Percentiles rank a stretch among this genome's conserved stretches.
These are phyloP conservation scores for Formica selysi DNA, from an alignment of 1,140 invertebrate genomes.

Conservation along the genomic window DNA sequence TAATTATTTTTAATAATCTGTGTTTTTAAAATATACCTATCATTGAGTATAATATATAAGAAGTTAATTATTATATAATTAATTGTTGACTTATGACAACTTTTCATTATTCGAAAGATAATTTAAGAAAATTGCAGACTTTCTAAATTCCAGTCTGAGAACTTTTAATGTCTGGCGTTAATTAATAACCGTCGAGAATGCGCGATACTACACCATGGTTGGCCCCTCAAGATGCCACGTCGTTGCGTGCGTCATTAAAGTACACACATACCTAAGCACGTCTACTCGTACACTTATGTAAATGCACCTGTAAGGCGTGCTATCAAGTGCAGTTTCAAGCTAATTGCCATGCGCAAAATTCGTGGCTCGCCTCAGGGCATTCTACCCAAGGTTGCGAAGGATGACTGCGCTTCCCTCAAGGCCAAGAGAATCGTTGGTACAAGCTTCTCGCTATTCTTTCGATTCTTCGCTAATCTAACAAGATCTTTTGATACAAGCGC, in stretches of 20 bases:
- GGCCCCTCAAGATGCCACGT: background rate
- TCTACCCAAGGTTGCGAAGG: constrained; percentile 35
- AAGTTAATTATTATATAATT: too few relatives aligned
- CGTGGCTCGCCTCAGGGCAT: constrained; percentile 21
- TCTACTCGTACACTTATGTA: background rate
- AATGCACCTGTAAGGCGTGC: background rate
- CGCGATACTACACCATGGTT: background rate
- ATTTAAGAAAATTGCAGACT: background rate
- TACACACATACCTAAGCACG: background rate
- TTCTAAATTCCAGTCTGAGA: background rate
- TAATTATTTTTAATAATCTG: too few relatives aligned
- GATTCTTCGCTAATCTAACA: background rate
- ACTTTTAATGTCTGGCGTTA: constrained; percentile 12
- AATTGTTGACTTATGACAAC: too few relatives aligned
- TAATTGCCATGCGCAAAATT: constrained; percentile 57
- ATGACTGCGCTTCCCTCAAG: background rate
- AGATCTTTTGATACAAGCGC: background rate
- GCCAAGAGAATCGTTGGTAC: background rate
- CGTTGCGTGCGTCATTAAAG: constrained; percentile 27
- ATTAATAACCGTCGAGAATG: constrained; percentile 23
- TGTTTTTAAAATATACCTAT: too few relatives aligned
- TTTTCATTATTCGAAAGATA: background rate
- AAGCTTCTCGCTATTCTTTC: background rate
- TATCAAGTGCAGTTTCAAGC: constrained; percentile 14
- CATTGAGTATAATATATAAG: too few relatives aligned